Conservation (phyloP, 2,113 vertebrate species). For the Trogon surrucura region DNA sequence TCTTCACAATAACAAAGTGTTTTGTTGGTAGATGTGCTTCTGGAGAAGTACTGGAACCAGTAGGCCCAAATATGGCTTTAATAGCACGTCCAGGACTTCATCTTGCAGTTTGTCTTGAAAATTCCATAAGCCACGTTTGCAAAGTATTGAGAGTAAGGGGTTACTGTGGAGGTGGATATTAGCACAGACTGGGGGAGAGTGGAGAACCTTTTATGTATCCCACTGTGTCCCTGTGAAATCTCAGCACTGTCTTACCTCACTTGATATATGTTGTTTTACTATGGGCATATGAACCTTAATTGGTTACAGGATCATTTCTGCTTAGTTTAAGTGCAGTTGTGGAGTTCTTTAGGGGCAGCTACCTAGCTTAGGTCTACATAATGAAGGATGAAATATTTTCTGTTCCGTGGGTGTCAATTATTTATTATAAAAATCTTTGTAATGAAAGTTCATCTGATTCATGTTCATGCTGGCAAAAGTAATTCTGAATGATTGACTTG, state of each 20-base stretch:
- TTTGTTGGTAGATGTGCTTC: background rate
- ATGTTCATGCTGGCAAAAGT: background rate
- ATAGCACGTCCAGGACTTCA: background rate
- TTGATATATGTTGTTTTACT: background rate
- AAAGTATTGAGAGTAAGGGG: background rate
- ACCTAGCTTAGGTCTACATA: background rate
- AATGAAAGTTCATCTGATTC: background rate
- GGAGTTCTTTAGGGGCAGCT: background rate
- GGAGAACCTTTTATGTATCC: background rate
- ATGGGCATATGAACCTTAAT: background rate
- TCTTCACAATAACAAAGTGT: background rate
- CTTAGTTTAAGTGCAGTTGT: background rate
- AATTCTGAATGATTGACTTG: background rate
- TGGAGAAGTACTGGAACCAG: background rate
- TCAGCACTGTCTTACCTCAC: background rate
- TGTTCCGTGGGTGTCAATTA: background rate
- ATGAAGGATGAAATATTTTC: background rate
- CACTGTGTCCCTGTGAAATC: background rate
- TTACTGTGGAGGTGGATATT: background rate
- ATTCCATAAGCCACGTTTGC: background rate
- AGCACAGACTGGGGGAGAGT: background rate
- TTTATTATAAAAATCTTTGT: background rate
- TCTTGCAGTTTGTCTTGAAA: background rate
- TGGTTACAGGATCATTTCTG: background rate
- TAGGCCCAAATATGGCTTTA: background rate